Conservation (phyloP, 2,797 vertebrate species). For the Trichosurus vulpecula region DNA sequence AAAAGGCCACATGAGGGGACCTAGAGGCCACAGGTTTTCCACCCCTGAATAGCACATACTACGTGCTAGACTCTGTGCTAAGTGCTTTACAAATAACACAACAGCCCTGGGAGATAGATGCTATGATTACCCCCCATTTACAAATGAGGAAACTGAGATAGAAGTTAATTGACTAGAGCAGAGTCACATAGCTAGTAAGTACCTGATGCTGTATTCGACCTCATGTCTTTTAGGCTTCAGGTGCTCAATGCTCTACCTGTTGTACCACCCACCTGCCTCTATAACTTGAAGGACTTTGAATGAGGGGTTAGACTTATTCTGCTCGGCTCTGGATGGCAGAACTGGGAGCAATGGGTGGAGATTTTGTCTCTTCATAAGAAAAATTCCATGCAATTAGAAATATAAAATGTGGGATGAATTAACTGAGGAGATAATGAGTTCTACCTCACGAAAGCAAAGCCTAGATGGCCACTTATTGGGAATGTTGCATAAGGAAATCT, state of each 20-base stretch:
- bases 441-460: not conserved
- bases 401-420: not conserved
- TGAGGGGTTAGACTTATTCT: not conserved
- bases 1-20: too few species aligned
- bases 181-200: not conserved
- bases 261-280: not conserved
- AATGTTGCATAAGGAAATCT: not conserved
- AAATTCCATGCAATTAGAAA: not conserved
- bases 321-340: not conserved
- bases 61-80: not conserved
- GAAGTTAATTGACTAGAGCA: not conserved
- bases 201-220: not conserved
- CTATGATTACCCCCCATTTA: not conserved
- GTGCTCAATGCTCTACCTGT: not conserved
- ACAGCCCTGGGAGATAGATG: not conserved
- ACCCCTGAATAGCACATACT: not conserved
- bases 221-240: not conserved
- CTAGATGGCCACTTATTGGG: not conserved
- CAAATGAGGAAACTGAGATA: not conserved
- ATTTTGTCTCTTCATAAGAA: not conserved
- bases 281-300: not conserved
- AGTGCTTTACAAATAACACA: not conserved
- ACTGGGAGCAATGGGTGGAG: not conserved
- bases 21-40: too few species aligned
- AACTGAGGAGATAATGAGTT: not conserved